A percentile compares a stretch with the other conserved stretches of the same genome.
phyloP scores from a whole-genome alignment of 2,113 vertebrate genomes.

The Synodontis membranacea region DNA sequence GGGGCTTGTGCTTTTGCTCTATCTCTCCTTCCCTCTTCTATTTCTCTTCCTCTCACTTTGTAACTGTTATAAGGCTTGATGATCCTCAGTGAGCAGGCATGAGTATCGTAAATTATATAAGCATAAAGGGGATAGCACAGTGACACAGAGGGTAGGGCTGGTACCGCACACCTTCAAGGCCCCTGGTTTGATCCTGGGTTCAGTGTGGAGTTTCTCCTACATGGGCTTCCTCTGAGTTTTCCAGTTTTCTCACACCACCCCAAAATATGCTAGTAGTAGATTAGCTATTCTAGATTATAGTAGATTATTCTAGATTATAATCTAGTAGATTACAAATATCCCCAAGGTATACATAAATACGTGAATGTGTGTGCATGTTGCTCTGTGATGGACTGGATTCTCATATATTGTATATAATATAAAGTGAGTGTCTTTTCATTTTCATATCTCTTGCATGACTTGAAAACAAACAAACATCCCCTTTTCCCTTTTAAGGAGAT shows the following conservation, averaged over 20 bases:
- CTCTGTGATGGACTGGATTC: background rate
- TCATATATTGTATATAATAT: background rate
- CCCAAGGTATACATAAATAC: slow-evolving; percentile 32
- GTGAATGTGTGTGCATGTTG: slow-evolving; percentile 10
- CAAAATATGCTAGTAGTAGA: background rate
- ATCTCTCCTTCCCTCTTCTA: slow-evolving; percentile 48
- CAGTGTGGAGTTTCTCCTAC: background rate
- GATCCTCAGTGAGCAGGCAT: slow-evolving; percentile 56
- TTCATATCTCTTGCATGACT: slow-evolving; percentile 47
- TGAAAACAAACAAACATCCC: slow-evolving; percentile 60
- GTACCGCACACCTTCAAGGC: no score
- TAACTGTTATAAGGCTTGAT: slow-evolving; percentile 58
- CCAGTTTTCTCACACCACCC: background rate
- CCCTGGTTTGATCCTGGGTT: background rate
- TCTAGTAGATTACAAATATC: no score
- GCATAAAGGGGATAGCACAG: slow-evolving; percentile 22
- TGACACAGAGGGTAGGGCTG: background rate
- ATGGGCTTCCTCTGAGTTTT: background rate
- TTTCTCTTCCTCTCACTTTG: slow-evolving; percentile 15
- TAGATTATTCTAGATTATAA: no score
- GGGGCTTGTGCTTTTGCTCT: slow-evolving; percentile 66
- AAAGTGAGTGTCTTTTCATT: slow-evolving; percentile 30
- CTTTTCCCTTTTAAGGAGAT: slow-evolving; percentile 66
- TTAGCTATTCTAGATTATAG: no score
- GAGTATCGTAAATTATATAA: slow-evolving; percentile 52